Evolutionary conservation across 2,888 invertebrate species (phyloP).

Genomic region (Tenthredo amoena): DNA sequence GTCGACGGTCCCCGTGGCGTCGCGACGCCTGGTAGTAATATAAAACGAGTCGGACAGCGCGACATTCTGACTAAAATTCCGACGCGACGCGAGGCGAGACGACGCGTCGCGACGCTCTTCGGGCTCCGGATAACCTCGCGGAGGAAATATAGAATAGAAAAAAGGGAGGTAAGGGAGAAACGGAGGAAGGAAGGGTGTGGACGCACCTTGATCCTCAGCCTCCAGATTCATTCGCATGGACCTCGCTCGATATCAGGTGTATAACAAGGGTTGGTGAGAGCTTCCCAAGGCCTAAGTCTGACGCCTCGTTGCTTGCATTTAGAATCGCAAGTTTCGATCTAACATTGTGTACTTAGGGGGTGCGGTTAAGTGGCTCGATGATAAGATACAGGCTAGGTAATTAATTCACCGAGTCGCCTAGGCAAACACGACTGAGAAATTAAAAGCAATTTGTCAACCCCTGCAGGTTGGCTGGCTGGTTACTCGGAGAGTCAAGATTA

Average conservation of each 20-base stretch:
- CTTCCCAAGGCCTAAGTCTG: neutral
- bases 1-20: slow-evolving; percentile 9
- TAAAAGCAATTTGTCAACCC: slow-evolving; percentile 52
- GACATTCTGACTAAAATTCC: slow-evolving; percentile 46
- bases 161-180: neutral
- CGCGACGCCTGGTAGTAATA: slow-evolving; percentile 29
- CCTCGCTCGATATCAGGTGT: slow-evolving; percentile 7
- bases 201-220: neutral
- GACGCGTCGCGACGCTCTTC: neutral
- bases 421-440: slow-evolving; percentile 51
- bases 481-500: slow-evolving; percentile 38
- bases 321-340: slow-evolving; percentile 38
- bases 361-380: slow-evolving; percentile 51
- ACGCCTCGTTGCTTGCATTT: slow-evolving; percentile 14
- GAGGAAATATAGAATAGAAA: neutral
- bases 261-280: neutral
- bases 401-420: slow-evolving; percentile 52
- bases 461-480: neutral
- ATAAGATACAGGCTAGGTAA: slow-evolving; percentile 50
- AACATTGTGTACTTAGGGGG: slow-evolving; percentile 41
- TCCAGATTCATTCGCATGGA: slow-evolving; percentile 10
- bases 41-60: slow-evolving; percentile 48
- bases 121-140: slow-evolving; percentile 16
- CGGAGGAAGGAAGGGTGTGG: neutral
- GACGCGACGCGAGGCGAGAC: neutral